A percentile compares a stretch with the other conserved stretches of the same genome.
These are phyloP conservation scores for Athalia circularis DNA, from an alignment of 2,888 invertebrate genomes.

Conservation along the genomic window DNA sequence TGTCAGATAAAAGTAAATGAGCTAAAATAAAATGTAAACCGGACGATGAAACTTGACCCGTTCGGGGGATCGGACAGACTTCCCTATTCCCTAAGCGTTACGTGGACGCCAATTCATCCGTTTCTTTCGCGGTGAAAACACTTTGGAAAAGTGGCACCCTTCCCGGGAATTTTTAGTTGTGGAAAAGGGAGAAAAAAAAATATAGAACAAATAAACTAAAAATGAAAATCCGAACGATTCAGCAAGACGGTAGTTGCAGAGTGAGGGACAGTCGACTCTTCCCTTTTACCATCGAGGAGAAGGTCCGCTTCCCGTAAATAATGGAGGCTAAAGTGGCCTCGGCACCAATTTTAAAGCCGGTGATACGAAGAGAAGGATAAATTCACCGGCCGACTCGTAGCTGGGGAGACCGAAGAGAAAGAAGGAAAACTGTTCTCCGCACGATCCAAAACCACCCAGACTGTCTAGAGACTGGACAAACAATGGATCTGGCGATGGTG, in stretches of 20 bases:
- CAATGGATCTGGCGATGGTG: slow-evolving; percentile 24
- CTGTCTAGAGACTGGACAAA: slow-evolving; percentile 38
- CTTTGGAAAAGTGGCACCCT: slow-evolving; percentile 26
- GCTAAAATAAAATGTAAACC: too few species aligned
- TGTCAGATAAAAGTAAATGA: too few species aligned
- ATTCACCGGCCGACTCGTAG: slow-evolving; percentile 65
- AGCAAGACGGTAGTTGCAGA: not conserved
- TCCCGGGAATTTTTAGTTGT: not conserved
- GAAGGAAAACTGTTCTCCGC: too few species aligned
- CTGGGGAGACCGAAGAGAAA: slow-evolving; percentile 17
- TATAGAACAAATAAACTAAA: not conserved
- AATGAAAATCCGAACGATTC: too few species aligned
- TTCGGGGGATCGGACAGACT: not conserved
- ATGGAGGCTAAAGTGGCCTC: slow-evolving; percentile 63
- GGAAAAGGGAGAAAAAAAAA: slow-evolving; percentile 5
- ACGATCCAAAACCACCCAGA: not conserved
- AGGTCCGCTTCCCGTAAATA: slow-evolving; percentile 58
- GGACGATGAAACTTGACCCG: not conserved
- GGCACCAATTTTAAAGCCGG: slow-evolving; percentile 54
- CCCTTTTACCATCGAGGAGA: not conserved
- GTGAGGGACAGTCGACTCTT: slow-evolving; percentile 1
- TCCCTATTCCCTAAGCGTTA: not conserved
- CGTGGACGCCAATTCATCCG: not conserved
- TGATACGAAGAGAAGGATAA: slow-evolving; percentile 62
- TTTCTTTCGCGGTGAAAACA: slow-evolving; percentile 7